phyloP scores from a whole-genome alignment of 92 coral and sea anemone species.

The Epizoanthus illoricatus region DNA sequence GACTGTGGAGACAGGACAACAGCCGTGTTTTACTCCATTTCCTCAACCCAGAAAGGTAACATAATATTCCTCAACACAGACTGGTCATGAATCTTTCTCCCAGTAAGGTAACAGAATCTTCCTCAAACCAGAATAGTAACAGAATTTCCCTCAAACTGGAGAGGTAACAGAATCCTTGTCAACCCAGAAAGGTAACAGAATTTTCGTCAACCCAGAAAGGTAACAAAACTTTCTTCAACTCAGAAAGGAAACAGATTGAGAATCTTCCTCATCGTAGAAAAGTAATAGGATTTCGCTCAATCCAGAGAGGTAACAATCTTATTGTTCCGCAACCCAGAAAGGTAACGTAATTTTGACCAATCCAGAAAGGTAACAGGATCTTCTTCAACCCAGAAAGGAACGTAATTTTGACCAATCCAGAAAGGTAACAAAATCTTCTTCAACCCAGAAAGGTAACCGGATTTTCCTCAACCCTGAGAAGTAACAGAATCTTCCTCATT shows the following conservation, averaged over 20 bases:
- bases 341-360: slow-evolving; percentile 38
- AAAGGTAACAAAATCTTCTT: too few relatives aligned
- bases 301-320: neutral
- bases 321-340: slow-evolving; percentile 87
- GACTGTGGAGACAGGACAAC: slow-evolving; percentile 91
- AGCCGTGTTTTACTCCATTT: slow-evolving; percentile 94
- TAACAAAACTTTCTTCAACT: neutral
- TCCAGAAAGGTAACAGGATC: too few relatives aligned
- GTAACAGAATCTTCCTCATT: slow-evolving; percentile 56
- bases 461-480: neutral
- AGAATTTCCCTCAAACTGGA: too few relatives aligned
- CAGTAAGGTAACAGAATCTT: too few relatives aligned
- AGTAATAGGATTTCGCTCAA: neutral
- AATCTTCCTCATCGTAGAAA: neutral
- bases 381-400: neutral
- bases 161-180: too few relatives aligned
- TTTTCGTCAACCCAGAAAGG: neutral
- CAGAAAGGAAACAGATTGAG: slow-evolving; percentile 13
- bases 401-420: too few relatives aligned
- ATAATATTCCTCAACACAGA: too few relatives aligned
- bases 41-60: slow-evolving; percentile 91
- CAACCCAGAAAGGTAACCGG: neutral
- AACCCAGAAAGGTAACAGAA: too few relatives aligned
- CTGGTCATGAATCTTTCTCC: too few relatives aligned
- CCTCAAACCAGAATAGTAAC: too few relatives aligned